Percentiles rank a stretch among this genome's conserved stretches.
phyloP scores from a whole-genome alignment of 2,113 vertebrate genomes.

The Sylvietta virens region DNA sequence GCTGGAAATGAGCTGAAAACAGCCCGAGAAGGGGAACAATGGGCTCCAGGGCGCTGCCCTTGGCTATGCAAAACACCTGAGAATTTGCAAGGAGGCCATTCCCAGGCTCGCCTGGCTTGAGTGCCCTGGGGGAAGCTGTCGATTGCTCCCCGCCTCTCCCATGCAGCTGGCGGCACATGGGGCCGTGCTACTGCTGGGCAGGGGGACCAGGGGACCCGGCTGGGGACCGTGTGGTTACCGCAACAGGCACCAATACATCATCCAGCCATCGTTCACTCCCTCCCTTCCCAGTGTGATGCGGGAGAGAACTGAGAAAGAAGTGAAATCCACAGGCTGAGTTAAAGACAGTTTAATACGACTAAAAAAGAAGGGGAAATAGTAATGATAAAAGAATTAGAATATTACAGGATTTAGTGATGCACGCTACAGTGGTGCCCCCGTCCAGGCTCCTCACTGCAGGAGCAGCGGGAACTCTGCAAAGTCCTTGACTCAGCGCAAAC shows the following conservation, averaged over 20 bases:
- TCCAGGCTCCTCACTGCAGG: neutral
- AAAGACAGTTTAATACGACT: neutral
- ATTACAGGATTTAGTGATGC: neutral
- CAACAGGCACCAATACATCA: neutral
- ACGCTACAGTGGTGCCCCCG: neutral
- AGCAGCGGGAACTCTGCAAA: neutral
- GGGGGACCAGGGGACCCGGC: neutral
- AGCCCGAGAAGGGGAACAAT: neutral
- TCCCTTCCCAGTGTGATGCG: neutral
- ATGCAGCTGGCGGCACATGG: fast-evolving
- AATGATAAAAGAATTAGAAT: neutral
- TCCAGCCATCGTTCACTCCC: neutral
- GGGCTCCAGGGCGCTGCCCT: neutral
- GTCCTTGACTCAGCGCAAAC: neutral
- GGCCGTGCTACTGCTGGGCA: neutral
- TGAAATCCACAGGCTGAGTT: neutral
- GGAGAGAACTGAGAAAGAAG: neutral
- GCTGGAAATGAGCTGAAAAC: neutral
- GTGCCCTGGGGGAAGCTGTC: neutral
- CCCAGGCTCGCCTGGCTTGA: fast-evolving
- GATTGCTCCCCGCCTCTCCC: neutral
- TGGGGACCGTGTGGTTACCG: neutral
- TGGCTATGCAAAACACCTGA: fast-evolving
- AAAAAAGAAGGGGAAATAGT: neutral
- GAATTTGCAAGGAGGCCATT: neutral